These are phyloP conservation scores for Drosophila nr. perissopoda DNA, from an alignment of 2,888 invertebrate genomes.

Conservation along the genomic window DNA sequence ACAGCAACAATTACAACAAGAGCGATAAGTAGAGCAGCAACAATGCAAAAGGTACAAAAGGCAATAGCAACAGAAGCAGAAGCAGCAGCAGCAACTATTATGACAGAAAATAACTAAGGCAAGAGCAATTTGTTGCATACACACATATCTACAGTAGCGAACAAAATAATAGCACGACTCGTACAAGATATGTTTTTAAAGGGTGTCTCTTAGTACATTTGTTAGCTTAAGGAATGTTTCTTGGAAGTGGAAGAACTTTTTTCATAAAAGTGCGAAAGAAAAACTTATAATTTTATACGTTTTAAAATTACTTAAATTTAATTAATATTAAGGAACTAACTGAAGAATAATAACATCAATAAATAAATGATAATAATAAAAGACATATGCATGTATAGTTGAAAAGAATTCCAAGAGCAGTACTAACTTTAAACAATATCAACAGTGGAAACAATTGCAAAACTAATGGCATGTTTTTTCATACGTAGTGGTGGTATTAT, in stretches of 20 bases:
- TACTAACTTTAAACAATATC: background rate
- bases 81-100: conserved; percentile 61
- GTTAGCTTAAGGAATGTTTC: too few relatives aligned
- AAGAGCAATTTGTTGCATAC: conserved; percentile 73
- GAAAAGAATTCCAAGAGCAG: background rate
- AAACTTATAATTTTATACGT: background rate
- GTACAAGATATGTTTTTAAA: background rate
- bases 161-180: background rate
- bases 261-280: too few relatives aligned
- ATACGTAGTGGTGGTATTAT: background rate
- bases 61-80: conserved; percentile 55
- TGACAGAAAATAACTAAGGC: conserved; percentile 71
- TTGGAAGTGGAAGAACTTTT: too few relatives aligned
- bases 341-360: background rate
- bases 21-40: conserved; percentile 75
- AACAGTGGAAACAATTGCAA: background rate
- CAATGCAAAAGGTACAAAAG: conserved; percentile 1
- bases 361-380: background rate
- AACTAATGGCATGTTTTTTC: background rate
- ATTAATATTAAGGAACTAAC: background rate
- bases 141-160: conserved; percentile 27
- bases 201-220: too few relatives aligned
- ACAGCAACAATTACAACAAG: conserved; percentile 35
- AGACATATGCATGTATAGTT: background rate
- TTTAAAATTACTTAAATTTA: background rate